These are phyloP conservation scores for Corbicula japonica DNA, from an alignment of 2,888 invertebrate genomes.

Conservation along the genomic window DNA sequence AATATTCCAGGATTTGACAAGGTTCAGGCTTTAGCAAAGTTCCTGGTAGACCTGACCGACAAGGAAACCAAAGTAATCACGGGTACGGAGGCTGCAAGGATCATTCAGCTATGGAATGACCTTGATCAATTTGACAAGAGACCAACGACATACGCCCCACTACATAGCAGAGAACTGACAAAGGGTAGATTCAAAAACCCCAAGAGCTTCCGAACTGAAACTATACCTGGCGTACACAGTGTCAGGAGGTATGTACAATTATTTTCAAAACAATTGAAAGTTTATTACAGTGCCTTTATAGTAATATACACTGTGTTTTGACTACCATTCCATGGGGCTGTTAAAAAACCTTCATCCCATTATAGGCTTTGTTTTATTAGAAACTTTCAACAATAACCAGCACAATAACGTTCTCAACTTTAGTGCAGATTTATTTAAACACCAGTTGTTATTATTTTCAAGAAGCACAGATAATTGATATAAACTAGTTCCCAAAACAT, in stretches of 20 bases:
- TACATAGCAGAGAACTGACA: conserved; percentile 13
- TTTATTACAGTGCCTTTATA: no score
- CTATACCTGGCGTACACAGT: conserved; percentile 34
- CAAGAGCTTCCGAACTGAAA: conserved; percentile 6
- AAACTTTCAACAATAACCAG: no score
- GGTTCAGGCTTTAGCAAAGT: conserved; percentile 22
- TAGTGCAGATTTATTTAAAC: no score
- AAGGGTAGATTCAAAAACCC: conserved; percentile 35
- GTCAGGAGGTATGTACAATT: conserved; percentile 24
- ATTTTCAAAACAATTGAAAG: no score
- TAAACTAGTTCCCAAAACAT: no score
- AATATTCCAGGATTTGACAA: conserved; percentile 17
- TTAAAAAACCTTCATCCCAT: no score
- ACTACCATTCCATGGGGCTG: no score
- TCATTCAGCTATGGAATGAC: conserved; percentile 16
- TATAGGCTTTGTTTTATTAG: no score
- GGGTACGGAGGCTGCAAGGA: conserved; percentile 6
- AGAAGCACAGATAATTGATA: no score
- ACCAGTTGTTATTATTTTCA: no score
- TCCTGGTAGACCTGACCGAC: not conserved
- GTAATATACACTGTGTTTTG: no score
- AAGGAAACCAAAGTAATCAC: conserved; percentile 11
- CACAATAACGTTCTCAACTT: no score
- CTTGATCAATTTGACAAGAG: not conserved
- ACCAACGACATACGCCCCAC: conserved; percentile 22